Evolutionary conservation across 2,113 vertebrate species (phyloP), one percentile per base, ranked within the genome.

Genomic region (Castor canadensis): DNA sequence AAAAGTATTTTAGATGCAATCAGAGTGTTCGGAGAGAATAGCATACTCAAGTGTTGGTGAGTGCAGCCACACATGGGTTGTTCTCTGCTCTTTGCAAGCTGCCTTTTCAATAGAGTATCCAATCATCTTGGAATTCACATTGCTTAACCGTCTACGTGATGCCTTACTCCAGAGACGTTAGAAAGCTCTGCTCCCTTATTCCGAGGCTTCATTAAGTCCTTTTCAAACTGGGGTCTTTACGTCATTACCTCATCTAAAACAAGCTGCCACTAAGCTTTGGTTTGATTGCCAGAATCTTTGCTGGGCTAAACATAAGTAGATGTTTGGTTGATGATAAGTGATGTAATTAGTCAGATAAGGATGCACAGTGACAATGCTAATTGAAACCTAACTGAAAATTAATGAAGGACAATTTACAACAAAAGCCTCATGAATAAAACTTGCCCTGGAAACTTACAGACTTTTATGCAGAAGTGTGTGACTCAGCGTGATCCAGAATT

Each of bases 41-140:
- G 64, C 62, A 54, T 52, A 32, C 56, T 56, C 90, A n/a, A 56
- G 38, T 24, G 10, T 38, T 60, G 71, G 45, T 28, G n/a, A 66
- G 38, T 2, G 3, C 54, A 26, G 10, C n/a, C 32, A 5, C 38
- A 19, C 72, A 4, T 24, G 24, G 35, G 80, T 56, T 54, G 26
- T 38, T 13, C 77, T 35, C 49, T 26, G 38, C 54, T 77, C 22
- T 93, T 95, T 73, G 82, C 64, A 54, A 71, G 73, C 58, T 94
- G 80, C 90, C 88, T 49, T 93, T 91, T 93, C n/a, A n/a, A n/a
- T n/a, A n/a, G 15, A 84, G 47, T 54, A n/a, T 30, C 13, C 22
- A 64, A 40, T 91, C 62, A 66, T 92, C 58, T 92, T 86, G 91
- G 58, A 92, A 91, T 89, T 95, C 45, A 95, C 85, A 85, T 77